Evolutionary conservation across 2,888 invertebrate genomes (phyloP), one percentile per base, ranked within the genome.

Genomic region (Oxystoma pomonae): DNA sequence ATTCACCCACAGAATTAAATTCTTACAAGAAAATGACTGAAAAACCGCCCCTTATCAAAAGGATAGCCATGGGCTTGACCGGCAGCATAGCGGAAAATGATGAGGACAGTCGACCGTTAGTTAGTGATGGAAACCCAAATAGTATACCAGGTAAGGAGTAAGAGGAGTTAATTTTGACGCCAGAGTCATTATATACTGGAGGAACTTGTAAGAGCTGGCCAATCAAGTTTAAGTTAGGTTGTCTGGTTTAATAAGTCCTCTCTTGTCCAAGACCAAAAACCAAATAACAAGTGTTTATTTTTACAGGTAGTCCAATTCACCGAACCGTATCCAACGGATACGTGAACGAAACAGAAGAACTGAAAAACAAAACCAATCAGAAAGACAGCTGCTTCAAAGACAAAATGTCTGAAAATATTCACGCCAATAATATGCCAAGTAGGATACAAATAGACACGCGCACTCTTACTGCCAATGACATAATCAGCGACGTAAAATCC

Each of bases 1-100:
- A 90, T 81, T 93, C 93, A 9, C 93, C 93, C 57, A 91, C 92
- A 59, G 93, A 93, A 83, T 85, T 92, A 79, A 91, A 91, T 82
- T 90, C 92, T 76, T 93, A 91, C 81, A 88, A 92, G 77, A 84
- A 91, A 74, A 86, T 93, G 76, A 85, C 86, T 66, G 91, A 93
- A 78, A 90, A 92, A 77, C 91, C 92, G 64, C 92, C 92, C 59
- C 84, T 93, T 74, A 85, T 86, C 74, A 90, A 90, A 80, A 83
- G 91, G 60, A 84, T 93, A 68, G 89, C 92, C 59, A 87, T 91
- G 84, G 91, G 91, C 1, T 81, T 91, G 67, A 86, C 88, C 64
- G 86, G 86, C 1, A 71, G 67, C 51, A 76, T 81, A 68, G 80
- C 80, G 60, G 75, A 63, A 50, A 77, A 81, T 68, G 83, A 82